Percentiles rank a stretch among this genome's conserved stretches.
phyloP scores from a whole-genome alignment of 35 echinoderm and acorn worm genomes.

The Anneissia japonica region DNA sequence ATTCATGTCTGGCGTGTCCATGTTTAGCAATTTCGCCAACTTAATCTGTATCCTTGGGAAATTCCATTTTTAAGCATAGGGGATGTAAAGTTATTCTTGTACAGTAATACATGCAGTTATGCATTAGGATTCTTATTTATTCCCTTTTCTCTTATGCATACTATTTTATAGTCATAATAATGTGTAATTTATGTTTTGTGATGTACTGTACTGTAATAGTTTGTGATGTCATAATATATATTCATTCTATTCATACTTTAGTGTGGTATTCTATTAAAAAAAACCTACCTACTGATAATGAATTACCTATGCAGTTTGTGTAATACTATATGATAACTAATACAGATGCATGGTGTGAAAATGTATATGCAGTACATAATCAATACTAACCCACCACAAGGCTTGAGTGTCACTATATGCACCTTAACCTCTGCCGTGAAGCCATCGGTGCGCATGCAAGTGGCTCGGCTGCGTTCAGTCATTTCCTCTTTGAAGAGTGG shows the following conservation, averaged over 20 bases:
- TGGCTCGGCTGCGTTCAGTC: constrained; percentile 61
- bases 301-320: too few relatives aligned
- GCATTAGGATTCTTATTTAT: background rate
- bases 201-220: too few relatives aligned
- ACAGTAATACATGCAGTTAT: background rate
- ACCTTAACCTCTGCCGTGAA: constrained; percentile 11
- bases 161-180: background rate
- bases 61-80: background rate
- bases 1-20: constrained; percentile 74
- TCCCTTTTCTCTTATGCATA: background rate
- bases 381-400: too few relatives aligned
- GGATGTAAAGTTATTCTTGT: background rate
- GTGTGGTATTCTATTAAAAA: too few relatives aligned
- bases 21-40: constrained; percentile 61
- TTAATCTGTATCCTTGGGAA: constrained; percentile 94
- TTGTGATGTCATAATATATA: too few relatives aligned
- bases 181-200: background rate
- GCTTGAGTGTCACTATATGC: too few relatives aligned
- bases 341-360: too few relatives aligned
- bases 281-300: too few relatives aligned
- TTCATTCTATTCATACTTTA: too few relatives aligned
- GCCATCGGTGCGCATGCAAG: constrained; percentile 64
- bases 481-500: constrained; percentile 87
- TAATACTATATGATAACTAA: too few relatives aligned
- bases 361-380: too few relatives aligned